phyloP scores from a whole-genome alignment of 2,888 invertebrate species.

The Reticulitermes lucifugus region DNA sequence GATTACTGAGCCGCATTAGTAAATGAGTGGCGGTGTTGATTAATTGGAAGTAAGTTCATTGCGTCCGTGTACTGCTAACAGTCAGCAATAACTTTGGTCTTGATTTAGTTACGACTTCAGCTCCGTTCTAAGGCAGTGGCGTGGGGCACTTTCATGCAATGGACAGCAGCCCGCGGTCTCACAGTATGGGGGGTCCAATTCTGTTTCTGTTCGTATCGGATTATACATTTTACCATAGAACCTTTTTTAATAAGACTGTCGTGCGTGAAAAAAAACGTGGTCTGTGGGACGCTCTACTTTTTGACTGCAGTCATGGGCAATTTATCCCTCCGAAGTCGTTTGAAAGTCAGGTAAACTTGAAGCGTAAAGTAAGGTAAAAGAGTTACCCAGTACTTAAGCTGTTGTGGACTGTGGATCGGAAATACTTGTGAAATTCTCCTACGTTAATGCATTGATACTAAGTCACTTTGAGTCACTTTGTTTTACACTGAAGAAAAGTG shows the following conservation, averaged over 20 bases:
- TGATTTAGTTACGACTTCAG: background rate
- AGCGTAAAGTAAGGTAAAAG: too few species aligned
- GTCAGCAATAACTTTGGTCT: constrained; percentile 1
- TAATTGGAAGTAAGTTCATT: constrained; percentile 9
- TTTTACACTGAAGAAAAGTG: too few species aligned
- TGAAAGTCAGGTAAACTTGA: too few species aligned
- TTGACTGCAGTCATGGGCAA: too few species aligned
- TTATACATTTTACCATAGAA: background rate
- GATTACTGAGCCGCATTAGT: constrained; percentile 5
- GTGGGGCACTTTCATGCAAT: background rate
- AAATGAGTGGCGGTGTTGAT: background rate
- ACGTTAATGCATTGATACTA: too few species aligned
- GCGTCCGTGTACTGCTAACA: background rate
- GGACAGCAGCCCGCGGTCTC: background rate
- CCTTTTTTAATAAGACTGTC: background rate
- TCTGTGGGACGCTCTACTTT: too few species aligned
- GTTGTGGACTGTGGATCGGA: too few species aligned
- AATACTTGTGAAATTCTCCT: too few species aligned
- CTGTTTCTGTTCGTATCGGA: background rate
- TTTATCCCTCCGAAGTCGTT: too few species aligned
- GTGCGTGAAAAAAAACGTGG: background rate
- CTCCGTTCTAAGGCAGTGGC: background rate
- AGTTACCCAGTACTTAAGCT: too few species aligned
- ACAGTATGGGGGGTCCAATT: constrained; percentile 6
- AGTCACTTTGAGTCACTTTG: too few species aligned